Base-by-base conservation (phyloP, 2,888 invertebrate species). In the Ophion obscuratus region DNA sequence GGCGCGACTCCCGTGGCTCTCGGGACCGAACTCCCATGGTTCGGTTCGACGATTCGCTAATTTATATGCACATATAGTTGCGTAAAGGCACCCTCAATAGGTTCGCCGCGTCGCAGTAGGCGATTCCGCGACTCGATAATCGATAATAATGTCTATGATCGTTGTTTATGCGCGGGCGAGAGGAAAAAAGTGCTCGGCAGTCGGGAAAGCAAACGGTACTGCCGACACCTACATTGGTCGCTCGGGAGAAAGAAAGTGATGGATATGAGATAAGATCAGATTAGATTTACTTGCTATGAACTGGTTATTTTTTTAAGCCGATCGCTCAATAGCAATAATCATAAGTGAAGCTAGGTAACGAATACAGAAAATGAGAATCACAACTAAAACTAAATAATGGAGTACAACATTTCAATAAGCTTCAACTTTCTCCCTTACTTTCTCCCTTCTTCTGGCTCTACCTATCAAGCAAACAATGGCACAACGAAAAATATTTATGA, bases 21-120 rank as follows among this genome's bases (percentile, higher is more conserved):
- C 14, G 57, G 24, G 2, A n/a, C 4, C 47, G 66, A 59, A 40
- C 66, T 82, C 40, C 44, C 59, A 82, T 61, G 75, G 20, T n/a
- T 20, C n/a, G 36, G 31, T 81, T 81, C 62, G 59, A n/a, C 27
- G 47, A 64, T 77, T 73, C 66, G 4, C 47, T 77, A 73, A 77
- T 77, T 61, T 61, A 44, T 64, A 57, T 70, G 57, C 59, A 27
- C 81, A 64, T 78, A 44, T 47, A 47, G 20, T 61, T 75, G 75
- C 64, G 62, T 64, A 64, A 40, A 47, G 9, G 3, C 64, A 24
- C 53, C 75, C 64, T 31, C 27, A 76, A 81, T 68, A 53, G 70
- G 53, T 82, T 70, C 64, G 53, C 59, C 20, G 44, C 24, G 10
- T 75, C 62, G 40, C 67, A 17, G 24, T 73, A 6, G 20, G 61